Evolutionary conservation across 2,888 invertebrate genomes (phyloP), one percentile per base, ranked within the genome.

Genomic region (Diaphora mendica): DNA sequence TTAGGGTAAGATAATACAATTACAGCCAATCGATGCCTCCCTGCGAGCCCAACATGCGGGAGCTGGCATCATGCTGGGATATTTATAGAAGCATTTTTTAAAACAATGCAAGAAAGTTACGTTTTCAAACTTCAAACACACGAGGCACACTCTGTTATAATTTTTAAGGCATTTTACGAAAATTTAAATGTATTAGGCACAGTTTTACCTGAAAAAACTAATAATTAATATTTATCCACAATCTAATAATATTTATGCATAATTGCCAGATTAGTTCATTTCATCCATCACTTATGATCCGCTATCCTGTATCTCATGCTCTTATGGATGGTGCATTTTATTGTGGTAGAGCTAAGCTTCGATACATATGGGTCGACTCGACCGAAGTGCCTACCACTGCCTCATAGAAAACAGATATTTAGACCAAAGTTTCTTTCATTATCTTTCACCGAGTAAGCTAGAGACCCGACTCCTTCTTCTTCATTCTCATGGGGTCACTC

Each of bases 11-110:
- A 88, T 93, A 93, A 94, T 93, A 91, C 91, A 93, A 94, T 94
- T 94, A 94, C 87, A 82, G 87, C 87, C 92, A 93, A 93, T 93
- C 93, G 93, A 93, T 93, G 92, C 85, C 87, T 87, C 91, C 90
- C 92, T 89, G 82, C 88, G 91, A 75, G 87, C 72, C 71, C 64
- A 73, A 85, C 78, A 79, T 82, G 81, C 59, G 30, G 72, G 85
- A 87, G 88, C 86, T 80, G 76, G 81, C 86, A 88, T 86, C 92
- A 88, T 85, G 92, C 92, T 91, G 92, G 81, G 90, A 91, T 91
- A 90, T 92, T 91, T 91, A 92, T 91, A 86, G 86, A 83, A 72
- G 82, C 81, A 76, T 77, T 79, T 35, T 79, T 73, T n/a, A 23
- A 82, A 83, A 78, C 44, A 82, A 77, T 76, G 74, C 75, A 77